Conservation (phyloP, 2,888 invertebrate species). For the Drosophila greeni region DNA sequence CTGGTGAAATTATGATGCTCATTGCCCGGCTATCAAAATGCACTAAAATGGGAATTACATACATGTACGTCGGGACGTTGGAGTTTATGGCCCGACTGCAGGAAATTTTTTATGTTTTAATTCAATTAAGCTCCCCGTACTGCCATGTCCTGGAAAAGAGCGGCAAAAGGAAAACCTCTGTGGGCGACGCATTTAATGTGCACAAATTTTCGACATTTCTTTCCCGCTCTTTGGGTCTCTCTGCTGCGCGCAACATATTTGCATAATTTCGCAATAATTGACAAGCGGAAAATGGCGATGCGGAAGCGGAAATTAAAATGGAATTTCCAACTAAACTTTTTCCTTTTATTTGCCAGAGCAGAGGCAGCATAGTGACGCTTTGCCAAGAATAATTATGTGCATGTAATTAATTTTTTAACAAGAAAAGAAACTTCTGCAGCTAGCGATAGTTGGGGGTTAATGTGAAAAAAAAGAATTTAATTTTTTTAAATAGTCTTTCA, state of each 20-base stretch:
- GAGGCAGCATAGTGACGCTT: constrained; percentile 15
- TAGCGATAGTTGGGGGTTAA: not conserved
- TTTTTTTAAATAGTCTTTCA: not conserved
- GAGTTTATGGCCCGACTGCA: constrained; percentile 62
- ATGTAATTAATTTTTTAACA: constrained; percentile 28
- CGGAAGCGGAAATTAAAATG: constrained; percentile 71
- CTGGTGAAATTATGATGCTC: constrained; percentile 35
- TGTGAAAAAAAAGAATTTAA: no score
- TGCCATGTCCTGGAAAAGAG: constrained; percentile 3
- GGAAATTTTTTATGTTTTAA: constrained; percentile 65
- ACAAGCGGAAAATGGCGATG: constrained; percentile 70
- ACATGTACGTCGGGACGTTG: constrained; percentile 11
- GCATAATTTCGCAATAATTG: constrained; percentile 72
- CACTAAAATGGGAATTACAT: constrained; percentile 41
- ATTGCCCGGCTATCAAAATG: constrained; percentile 46
- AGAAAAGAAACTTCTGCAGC: not conserved
- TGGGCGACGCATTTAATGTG: constrained; percentile 53
- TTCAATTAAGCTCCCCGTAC: constrained; percentile 58
- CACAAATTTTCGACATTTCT: constrained; percentile 61
- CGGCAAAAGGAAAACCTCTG: constrained; percentile 25
- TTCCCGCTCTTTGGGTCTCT: constrained; percentile 28
- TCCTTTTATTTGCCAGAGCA: constrained; percentile 12
- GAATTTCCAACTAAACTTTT: constrained; percentile 65
- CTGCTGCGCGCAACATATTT: constrained; percentile 51
- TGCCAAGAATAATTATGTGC: constrained; percentile 34